Conservation (phyloP, 2,888 invertebrate species). For the Leptura quadrifasciata region DNA sequence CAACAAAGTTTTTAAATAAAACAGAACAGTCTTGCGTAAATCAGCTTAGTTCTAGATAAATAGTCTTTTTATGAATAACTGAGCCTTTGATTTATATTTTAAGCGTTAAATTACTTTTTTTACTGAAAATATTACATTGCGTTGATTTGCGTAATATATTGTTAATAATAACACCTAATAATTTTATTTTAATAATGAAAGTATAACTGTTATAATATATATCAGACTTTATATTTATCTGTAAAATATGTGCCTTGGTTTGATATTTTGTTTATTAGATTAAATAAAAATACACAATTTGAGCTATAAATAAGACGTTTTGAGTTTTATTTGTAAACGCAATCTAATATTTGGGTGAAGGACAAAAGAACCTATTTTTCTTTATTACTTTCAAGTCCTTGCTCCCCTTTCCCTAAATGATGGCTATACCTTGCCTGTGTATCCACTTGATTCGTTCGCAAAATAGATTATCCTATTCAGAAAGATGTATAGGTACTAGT, state of each 20-base stretch:
- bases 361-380: not conserved
- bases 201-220: too few relatives aligned
- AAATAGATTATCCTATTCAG: not conserved
- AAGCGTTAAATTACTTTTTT: slow-evolving; percentile 27
- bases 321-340: not conserved
- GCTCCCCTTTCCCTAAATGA: not conserved
- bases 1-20: slow-evolving; percentile 6
- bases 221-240: too few relatives aligned
- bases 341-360: not conserved
- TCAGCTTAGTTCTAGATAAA: slow-evolving; percentile 10
- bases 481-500: not conserved
- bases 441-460: not conserved
- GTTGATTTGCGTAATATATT: not conserved
- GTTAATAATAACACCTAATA: not conserved
- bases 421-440: not conserved
- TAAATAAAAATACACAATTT: too few relatives aligned
- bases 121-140: not conserved
- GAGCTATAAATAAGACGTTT: not conserved
- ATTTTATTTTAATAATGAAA: not conserved
- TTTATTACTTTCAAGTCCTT: not conserved
- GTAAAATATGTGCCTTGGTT: too few relatives aligned
- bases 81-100: slow-evolving; percentile 5
- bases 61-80: not conserved
- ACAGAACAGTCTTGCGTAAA: slow-evolving; percentile 18
- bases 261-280: too few relatives aligned